A percentile compares a stretch with the other conserved stretches of the same genome.
Conservation (phyloP, 2,888 invertebrate species). For the Cepaea hortensis region DNA sequence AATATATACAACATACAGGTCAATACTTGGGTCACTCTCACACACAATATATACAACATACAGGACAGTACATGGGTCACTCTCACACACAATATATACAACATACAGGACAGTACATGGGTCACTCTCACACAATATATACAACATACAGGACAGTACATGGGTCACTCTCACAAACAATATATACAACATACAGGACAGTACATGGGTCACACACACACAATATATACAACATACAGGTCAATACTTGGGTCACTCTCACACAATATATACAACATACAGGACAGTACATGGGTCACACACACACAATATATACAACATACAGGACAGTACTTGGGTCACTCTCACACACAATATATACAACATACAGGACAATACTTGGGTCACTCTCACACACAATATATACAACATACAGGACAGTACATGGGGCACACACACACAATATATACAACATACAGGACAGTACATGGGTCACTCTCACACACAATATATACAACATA, state of each 20-base stretch:
- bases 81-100: neutral
- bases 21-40: too few species aligned
- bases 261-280: neutral
- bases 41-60: too few species aligned
- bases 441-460: neutral
- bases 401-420: too few species aligned
- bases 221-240: too few species aligned
- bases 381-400: too few species aligned
- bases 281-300: neutral
- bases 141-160: neutral
- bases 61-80: too few species aligned
- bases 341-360: neutral
- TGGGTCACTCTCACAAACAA: neutral
- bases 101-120: neutral
- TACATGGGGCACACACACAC: too few species aligned
- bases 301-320: neutral
- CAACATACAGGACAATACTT: neutral
- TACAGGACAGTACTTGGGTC: neutral
- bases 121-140: neutral
- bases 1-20: neutral
- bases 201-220: neutral
- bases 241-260: too few species aligned
- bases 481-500: neutral
- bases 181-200: neutral
- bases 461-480: neutral